Conservation (phyloP, 2,888 invertebrate genomes). For the Apantesis nais region DNA sequence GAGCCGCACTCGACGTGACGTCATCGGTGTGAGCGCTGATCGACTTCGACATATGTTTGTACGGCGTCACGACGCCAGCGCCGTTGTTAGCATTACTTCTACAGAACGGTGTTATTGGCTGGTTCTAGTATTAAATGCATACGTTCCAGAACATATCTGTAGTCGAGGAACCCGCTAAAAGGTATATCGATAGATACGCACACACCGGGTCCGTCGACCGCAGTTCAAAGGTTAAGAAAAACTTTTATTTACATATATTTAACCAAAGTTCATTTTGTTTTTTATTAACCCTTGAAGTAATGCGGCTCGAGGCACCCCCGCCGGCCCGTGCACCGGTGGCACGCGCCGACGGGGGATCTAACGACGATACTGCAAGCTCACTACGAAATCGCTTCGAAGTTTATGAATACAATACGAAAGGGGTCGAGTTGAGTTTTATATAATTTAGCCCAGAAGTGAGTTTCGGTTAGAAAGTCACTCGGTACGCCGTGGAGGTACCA, state of each 20-base stretch:
- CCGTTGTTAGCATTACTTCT: not conserved
- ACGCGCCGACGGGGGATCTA: no score
- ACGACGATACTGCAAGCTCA: not conserved
- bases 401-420: not conserved
- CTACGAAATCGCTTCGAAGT: not conserved
- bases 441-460: not conserved
- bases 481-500: conserved; percentile 18
- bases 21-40: accelerated
- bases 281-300: not conserved
- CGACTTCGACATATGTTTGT: no score
- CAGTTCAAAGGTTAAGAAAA: not conserved
- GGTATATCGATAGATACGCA: not conserved
- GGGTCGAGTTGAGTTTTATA: not conserved
- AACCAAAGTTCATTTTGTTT: conserved; percentile 17
- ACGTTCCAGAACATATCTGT: not conserved
- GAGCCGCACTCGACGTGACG: not conserved
- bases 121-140: not conserved
- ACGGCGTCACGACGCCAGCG: not conserved
- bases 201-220: not conserved
- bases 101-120: not conserved
- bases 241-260: conserved; percentile 3
- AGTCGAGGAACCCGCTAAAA: not conserved
- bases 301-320: not conserved
- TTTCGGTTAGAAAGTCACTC: not conserved
- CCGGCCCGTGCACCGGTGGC: not conserved